Base-by-base conservation (phyloP, 1,140 invertebrate genomes). In the Caenorhabditis latens region DNA sequence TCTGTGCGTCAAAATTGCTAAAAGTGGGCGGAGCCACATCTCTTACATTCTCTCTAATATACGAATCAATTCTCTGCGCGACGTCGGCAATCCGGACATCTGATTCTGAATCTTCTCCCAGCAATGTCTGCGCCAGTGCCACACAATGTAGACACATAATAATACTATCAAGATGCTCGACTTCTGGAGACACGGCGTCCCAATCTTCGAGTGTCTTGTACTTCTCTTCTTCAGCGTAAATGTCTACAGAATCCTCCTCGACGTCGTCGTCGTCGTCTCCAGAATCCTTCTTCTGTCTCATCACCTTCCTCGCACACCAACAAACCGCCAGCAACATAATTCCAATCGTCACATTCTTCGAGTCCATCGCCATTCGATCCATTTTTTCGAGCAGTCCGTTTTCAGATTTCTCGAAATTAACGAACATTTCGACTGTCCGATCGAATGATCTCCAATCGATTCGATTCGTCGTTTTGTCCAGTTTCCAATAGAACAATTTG, bases 131-230 rank as follows among this genome's bases (percentile, higher is more conserved):
- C 14, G 71, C 71, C 32, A 79, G 71, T 13, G 71, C 4, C 4
- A 79, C 71, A 50, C 71, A 79, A 79, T 79, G 71, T 13, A 79
- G 46, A 32, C 71, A 79, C 71, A 79, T 79, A 14, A 79, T 79
- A 24, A 50, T 79, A 79, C 71, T 50, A 50, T 79, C 71, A 3
- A 79, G 71, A 79, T 79, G 71, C 21, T 79, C 71, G 11, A 24
- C 43, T 50, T 79, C 71, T 24, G 71, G 71, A 19, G 71, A 14
- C 4, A 79, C 46, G 4, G 71, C 71, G 42, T 79, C 71, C 71
- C 71, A 79, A 32, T 79, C 71, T 43, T 79, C 71, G 8, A 79
- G 9, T 8, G 71, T 79, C 24, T 24, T 43, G n/a, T 79, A 53
- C 46, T 79, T 79, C 4, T n/a, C 19, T 11, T 67, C 63, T 40